Percentiles rank a stretch among this genome's conserved stretches.
phyloP scores from a whole-genome alignment of 2,888 invertebrate genomes.

The Candidula unifasciata region DNA sequence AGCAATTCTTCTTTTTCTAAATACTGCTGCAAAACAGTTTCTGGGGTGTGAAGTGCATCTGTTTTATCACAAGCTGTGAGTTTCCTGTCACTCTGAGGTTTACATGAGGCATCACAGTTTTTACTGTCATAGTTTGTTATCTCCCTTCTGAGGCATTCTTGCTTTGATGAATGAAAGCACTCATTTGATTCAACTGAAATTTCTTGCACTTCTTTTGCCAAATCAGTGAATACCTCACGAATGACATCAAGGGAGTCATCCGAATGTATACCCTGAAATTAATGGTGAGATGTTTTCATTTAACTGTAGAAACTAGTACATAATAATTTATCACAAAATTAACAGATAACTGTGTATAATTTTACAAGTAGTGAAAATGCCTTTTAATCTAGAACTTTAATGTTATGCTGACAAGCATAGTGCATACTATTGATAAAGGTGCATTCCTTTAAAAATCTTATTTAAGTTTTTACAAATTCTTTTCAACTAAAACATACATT shows the following conservation, averaged over 20 bases:
- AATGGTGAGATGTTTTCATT: not conserved
- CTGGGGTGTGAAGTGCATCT: not conserved
- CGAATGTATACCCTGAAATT: constrained; percentile 26
- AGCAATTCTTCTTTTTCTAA: not conserved
- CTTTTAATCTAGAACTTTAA: too few species aligned
- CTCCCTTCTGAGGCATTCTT: not conserved
- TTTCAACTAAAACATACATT: too few species aligned
- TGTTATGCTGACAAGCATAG: too few species aligned
- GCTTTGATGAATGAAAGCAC: not conserved
- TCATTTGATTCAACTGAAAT: not conserved
- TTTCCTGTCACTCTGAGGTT: not conserved
- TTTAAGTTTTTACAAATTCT: too few species aligned
- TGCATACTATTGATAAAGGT: too few species aligned
- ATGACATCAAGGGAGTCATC: constrained; percentile 17
- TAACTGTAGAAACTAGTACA: not conserved
- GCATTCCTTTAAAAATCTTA: too few species aligned
- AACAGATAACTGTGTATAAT: not conserved
- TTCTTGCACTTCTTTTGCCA: constrained; percentile 25
- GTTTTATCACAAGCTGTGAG: not conserved
- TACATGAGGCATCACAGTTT: not conserved
- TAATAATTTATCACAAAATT: not conserved
- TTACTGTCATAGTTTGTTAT: not conserved
- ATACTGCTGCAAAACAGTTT: not conserved
- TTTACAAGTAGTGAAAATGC: not conserved
- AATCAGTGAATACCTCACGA: not conserved